phyloP scores from a whole-genome alignment of 1,140 invertebrate species.

The Littorina saxatilis region DNA sequence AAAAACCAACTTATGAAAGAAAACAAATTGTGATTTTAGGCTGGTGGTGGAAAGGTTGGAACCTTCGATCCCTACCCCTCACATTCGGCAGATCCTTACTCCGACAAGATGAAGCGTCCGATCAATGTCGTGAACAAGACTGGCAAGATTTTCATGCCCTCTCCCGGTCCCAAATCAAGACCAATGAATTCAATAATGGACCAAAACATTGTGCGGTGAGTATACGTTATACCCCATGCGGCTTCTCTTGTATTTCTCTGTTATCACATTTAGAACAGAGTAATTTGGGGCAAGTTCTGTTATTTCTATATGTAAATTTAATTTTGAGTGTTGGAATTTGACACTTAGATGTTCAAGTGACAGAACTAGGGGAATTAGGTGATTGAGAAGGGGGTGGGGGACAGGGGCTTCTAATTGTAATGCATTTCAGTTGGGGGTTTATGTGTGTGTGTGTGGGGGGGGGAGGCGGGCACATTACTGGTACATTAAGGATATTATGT shows the following conservation, averaged over 20 bases:
- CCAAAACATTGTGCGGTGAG: slow-evolving; percentile 72
- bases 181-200: slow-evolving; percentile 72
- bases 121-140: slow-evolving; percentile 73
- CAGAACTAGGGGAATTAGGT: too few species aligned
- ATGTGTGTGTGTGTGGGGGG: background rate
- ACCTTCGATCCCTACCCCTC: slow-evolving; percentile 75
- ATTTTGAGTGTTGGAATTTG: too few species aligned
- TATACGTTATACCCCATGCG: background rate
- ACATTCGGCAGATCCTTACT: slow-evolving; percentile 72
- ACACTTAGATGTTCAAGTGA: too few species aligned
- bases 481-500: too few species aligned
- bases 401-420: too few species aligned
- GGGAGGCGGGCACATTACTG: too few species aligned
- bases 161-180: slow-evolving; percentile 71
- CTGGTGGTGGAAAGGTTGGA: slow-evolving; percentile 73
- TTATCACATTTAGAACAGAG: background rate
- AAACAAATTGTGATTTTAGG: slow-evolving; percentile 55
- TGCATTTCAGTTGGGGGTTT: too few species aligned
- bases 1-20: too few species aligned
- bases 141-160: slow-evolving; percentile 73
- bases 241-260: background rate
- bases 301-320: background rate
- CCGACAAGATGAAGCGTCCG: slow-evolving; percentile 58
- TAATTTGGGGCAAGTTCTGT: background rate
- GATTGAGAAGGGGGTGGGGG: too few species aligned